Evolutionary conservation across 2,888 invertebrate genomes (phyloP).

Genomic region (Onthophagus sagittarius): DNA sequence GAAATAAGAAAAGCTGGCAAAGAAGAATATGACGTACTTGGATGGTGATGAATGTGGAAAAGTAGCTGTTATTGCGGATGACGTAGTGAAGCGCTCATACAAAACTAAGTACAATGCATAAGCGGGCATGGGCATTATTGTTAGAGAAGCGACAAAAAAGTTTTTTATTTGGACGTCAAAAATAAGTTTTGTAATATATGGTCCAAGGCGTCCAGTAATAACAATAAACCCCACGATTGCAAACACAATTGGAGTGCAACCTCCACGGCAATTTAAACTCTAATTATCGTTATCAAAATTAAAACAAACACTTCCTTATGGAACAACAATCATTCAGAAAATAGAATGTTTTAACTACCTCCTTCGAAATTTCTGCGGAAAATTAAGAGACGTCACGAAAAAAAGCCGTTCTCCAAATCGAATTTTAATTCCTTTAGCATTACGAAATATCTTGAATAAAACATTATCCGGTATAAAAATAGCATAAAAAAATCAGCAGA

Average conservation of each 20-base stretch:
- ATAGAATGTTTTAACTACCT: slow-evolving; percentile 25
- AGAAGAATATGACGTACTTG: not conserved
- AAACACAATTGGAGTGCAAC: slow-evolving; percentile 22
- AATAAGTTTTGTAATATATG: slow-evolving; percentile 25
- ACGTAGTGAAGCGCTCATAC: slow-evolving; percentile 10
- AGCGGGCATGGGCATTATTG: not conserved
- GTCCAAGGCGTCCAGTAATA: not conserved
- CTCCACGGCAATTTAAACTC: slow-evolving; percentile 22
- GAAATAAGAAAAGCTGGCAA: not conserved
- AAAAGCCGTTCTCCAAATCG: no score
- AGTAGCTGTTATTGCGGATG: not conserved
- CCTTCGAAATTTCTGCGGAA: no score
- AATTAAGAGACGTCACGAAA: no score
- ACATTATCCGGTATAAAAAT: no score
- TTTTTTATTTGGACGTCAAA: slow-evolving; percentile 21
- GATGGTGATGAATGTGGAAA: not conserved
- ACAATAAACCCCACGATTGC: slow-evolving; percentile 4
- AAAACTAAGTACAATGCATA: not conserved
- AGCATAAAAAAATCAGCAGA: no score
- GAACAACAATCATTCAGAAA: slow-evolving; percentile 17
- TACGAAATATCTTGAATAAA: no score
- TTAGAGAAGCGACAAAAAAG: not conserved
- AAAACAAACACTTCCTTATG: slow-evolving; percentile 14
- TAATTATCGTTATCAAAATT: slow-evolving; percentile 19
- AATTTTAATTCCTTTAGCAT: no score